Conservation (phyloP, 2,888 invertebrate species). For the Dolichomitus sp. region DNA sequence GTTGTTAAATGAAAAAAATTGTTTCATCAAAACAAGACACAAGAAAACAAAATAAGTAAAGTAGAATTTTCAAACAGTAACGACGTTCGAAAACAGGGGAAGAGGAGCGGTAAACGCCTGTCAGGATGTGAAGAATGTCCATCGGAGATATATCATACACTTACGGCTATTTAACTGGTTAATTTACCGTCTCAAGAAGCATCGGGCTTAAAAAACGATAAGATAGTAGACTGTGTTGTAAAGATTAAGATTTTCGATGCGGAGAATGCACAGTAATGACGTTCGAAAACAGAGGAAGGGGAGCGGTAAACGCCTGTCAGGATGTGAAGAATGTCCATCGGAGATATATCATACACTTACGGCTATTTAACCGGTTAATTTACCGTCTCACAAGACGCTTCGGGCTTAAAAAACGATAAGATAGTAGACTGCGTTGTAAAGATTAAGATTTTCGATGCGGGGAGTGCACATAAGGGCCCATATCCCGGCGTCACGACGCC, state of each 20-base stretch:
- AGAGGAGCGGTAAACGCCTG: not conserved
- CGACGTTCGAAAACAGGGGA: too few species aligned
- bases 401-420: not conserved
- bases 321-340: too few species aligned
- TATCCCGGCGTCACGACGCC: slow-evolving; percentile 41
- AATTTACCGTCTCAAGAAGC: not conserved
- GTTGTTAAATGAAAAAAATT: too few species aligned
- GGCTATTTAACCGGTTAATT: not conserved
- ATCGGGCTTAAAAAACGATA: not conserved
- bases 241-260: too few species aligned
- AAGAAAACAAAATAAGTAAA: too few species aligned
- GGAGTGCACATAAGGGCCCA: not conserved
- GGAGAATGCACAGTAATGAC: too few species aligned
- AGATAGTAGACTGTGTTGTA: too few species aligned
- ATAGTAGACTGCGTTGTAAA: not conserved
- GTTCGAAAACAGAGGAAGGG: too few species aligned
- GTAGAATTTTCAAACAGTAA: too few species aligned
- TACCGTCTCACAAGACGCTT: not conserved
- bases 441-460: not conserved
- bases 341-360: not conserved
- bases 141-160: not conserved
- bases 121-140: too few species aligned
- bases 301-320: not conserved
- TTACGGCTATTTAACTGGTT: not conserved
- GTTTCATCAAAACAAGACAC: too few species aligned